Base-by-base conservation (phyloP, 1,140 invertebrate species). In the Drosophila yakuba region DNA sequence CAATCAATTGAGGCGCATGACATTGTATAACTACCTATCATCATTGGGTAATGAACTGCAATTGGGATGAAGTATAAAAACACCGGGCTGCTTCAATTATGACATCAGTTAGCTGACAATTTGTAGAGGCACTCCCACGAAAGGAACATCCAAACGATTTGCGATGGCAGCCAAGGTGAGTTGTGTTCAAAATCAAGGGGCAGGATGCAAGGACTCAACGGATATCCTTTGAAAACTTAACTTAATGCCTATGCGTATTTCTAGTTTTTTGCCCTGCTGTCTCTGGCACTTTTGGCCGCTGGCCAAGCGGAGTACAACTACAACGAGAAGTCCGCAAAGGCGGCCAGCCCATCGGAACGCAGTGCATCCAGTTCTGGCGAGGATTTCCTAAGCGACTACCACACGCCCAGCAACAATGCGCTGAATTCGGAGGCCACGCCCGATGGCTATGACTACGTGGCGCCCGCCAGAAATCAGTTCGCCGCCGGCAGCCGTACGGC, bases 1-100 rank as follows among this genome's bases (percentile, higher is more conserved):
- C 60, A 54, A 60, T 73, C 69, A 82, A 82, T 82, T 84, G 80
- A 59, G 58, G 51, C 45, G 61, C 80, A 85, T 86, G 78, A 78
- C 63, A 77, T 86, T 86, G 82, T 82, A 75, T 88, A 86, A 86
- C 74, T 20, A n/a, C 45, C 12, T 15, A 15, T 41, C 11, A 38
- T 39, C 45, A 78, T 86, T 78, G 60, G 43, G 69, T 75, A 86
- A 88, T 82, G 44, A 50, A 60, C 47, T 59, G 55, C 47, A 47
- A 51, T 47, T 11, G 74, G 56, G 48, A 61, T 59, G 45, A 41
- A 57, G 62, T 82, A 82, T 78, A 86, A 67, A 86, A 82, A 51
- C 61, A 39, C 14, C 20, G 48, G 15, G 79, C 45, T 20, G 48
- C 56, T 48, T 57, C 75, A 83, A 76, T 88, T 73, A 88, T 62